Evolutionary conservation across 2,797 vertebrate genomes (phyloP).

Genomic region (Chelmon rostratus): DNA sequence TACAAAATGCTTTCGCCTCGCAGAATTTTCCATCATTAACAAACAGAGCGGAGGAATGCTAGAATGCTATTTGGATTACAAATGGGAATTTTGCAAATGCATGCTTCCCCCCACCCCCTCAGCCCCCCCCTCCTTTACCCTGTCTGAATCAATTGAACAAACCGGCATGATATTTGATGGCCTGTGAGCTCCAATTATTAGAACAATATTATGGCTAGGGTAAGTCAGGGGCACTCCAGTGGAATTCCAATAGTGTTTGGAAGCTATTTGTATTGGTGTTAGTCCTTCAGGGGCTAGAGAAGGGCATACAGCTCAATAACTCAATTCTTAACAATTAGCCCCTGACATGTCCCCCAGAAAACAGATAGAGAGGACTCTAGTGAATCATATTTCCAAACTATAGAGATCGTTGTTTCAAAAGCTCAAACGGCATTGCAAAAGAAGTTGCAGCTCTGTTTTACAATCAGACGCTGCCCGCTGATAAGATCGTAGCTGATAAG

Average conservation of each 20-base stretch:
- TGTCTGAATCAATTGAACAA: constrained; percentile 88
- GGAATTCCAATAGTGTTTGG: constrained; percentile 83
- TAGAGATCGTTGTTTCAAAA: constrained; percentile 71
- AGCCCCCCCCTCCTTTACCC: constrained; percentile 43
- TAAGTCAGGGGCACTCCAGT: constrained; percentile 75
- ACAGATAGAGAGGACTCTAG: constrained; percentile 75
- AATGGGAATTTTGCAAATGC: constrained; percentile 76
- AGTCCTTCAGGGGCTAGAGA: constrained; percentile 84
- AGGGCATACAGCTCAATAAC: constrained; percentile 88
- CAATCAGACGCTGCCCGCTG: constrained; percentile 43
- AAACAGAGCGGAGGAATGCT: constrained; percentile 63
- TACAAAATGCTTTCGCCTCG: constrained; percentile 60
- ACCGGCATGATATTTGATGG: constrained; percentile 86
- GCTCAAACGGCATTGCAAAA: constrained; percentile 34
- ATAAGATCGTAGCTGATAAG: constrained; percentile 68
- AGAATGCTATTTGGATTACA: constrained; percentile 71
- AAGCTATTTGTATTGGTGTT: constrained; percentile 84
- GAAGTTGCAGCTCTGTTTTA: constrained; percentile 55
- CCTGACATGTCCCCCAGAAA: constrained; percentile 81
- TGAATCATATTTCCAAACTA: constrained; percentile 75
- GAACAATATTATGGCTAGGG: constrained; percentile 86
- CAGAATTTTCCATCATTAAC: constrained; percentile 72
- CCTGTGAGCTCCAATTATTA: constrained; percentile 87
- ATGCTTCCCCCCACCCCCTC: constrained; percentile 10
- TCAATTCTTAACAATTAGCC: constrained; percentile 90